phyloP scores from a whole-genome alignment of 2,888 invertebrate species.

The Sesia bembeciformis region DNA sequence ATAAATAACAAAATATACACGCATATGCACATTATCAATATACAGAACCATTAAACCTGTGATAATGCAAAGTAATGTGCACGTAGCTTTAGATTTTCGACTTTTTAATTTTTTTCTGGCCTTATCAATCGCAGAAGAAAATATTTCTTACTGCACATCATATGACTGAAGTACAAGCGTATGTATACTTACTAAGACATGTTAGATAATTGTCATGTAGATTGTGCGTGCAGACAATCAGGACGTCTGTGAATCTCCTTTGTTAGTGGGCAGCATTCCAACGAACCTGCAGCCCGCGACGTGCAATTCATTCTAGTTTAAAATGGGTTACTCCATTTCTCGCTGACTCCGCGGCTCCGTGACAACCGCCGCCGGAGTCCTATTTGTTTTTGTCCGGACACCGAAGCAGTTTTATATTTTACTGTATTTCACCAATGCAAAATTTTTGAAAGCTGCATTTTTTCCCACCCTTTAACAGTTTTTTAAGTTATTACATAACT shows the following conservation, averaged over 20 bases:
- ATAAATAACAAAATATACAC: too few species aligned
- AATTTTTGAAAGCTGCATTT: not conserved
- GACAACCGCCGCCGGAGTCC: conserved; percentile 46
- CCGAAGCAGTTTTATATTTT: not conserved
- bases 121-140: too few species aligned
- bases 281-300: conserved; percentile 64
- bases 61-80: too few species aligned
- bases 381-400: conserved; percentile 33
- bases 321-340: conserved; percentile 67
- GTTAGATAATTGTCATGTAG: not conserved
- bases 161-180: too few species aligned
- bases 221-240: not conserved
- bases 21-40: too few species aligned
- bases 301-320: conserved; percentile 69
- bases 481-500: too few species aligned
- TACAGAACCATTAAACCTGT: too few species aligned
- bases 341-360: conserved; percentile 60
- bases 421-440: not conserved
- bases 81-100: too few species aligned
- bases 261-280: conserved; percentile 64
- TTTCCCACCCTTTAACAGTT: too few species aligned
- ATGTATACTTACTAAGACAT: too few species aligned
- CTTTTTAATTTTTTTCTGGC: too few species aligned
- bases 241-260: conserved; percentile 25
- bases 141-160: too few species aligned